These are phyloP conservation scores for Ips typographus DNA, from an alignment of 1,140 invertebrate species.

Conservation along the genomic window DNA sequence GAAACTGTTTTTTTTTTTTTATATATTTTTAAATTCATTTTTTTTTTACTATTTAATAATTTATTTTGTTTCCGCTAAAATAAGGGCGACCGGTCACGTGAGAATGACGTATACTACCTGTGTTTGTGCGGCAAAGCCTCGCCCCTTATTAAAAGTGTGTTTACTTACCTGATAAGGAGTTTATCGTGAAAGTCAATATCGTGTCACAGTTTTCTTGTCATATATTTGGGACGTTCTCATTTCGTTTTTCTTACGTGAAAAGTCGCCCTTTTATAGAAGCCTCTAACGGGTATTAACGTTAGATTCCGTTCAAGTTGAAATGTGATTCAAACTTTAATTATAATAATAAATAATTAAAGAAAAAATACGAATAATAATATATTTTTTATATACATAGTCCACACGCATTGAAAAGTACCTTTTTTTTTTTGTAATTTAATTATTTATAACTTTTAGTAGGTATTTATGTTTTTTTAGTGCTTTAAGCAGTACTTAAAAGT, in stretches of 20 bases:
- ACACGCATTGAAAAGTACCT: conserved; percentile 43
- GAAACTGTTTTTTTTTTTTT: conserved; percentile 2
- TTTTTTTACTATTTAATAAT: conserved; percentile 1
- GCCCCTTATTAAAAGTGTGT: too few species aligned
- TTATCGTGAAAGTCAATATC: too few species aligned
- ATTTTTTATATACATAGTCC: conserved; percentile 30
- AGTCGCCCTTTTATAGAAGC: not conserved
- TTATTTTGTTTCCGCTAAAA: not conserved
- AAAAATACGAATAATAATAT: conserved; percentile 31
- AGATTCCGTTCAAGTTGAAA: conserved; percentile 32
- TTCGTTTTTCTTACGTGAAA: not conserved
- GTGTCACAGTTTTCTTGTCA: too few species aligned
- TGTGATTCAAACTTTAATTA: conserved; percentile 34
- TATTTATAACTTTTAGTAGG: conserved; percentile 19
- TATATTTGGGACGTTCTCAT: not conserved
- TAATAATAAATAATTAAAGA: not conserved
- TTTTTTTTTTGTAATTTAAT: conserved; percentile 39
- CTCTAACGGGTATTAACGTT: conserved; percentile 33
- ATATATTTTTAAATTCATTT: not conserved
- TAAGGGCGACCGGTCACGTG: too few species aligned
- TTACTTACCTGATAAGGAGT: too few species aligned
- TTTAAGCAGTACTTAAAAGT: not conserved
- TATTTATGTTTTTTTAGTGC: not conserved
- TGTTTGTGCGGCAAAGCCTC: too few species aligned
- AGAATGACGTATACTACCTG: too few species aligned